Evolutionary conservation across 2,113 vertebrate genomes (phyloP), one percentile per base, ranked within the genome.

Genomic region (Nycticryphes semicollaris): DNA sequence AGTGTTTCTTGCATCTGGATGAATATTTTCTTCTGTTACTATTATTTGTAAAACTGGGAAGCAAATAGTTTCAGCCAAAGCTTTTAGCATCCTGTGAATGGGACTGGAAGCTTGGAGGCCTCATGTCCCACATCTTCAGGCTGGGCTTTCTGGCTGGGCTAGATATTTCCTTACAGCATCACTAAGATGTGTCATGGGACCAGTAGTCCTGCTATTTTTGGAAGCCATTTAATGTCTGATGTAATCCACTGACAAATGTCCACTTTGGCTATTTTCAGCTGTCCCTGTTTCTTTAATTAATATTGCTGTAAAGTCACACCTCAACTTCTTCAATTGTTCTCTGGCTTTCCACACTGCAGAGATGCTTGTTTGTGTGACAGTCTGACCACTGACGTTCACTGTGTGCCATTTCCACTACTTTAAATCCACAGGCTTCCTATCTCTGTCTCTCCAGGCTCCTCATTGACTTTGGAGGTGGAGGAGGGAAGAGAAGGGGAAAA

Each of bases 241-340:
- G 53, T 84, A 82, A 89, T 79, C 80, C 74, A 69, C 73, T 89
- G 77, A 91, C 77, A 97, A 96, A 90, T 81, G 50, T 45, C 47
- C 6, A 10, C 11, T 31, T 66, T 74, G 41, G 57, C 79, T 91
- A n/a, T 95, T 95, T 80, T 91, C 78, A 91, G n/a, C 51, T 12
- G 5, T 66, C 39, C 16, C 68, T 72, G 16, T 41, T 89, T 92
- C 74, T 91, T 89, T 84, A 86, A 94, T 94, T 87, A 90, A 91
- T 83, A 50, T 89, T 84, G 31, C 59, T 89, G 37, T 89, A 87
- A 89, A 81, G 74, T 89, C 89, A 79, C 80, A 84, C 57, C 87
- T 95, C 84, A 77, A 30, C 41, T 94, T 94, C 69, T 92, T 63
- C 84, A 85, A 67, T 89, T 87, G 80, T 94, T 92, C 47, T 91